These are phyloP conservation scores for Drosophila quadrilineata DNA, from an alignment of 1,140 invertebrate species.

Conservation along the genomic window DNA sequence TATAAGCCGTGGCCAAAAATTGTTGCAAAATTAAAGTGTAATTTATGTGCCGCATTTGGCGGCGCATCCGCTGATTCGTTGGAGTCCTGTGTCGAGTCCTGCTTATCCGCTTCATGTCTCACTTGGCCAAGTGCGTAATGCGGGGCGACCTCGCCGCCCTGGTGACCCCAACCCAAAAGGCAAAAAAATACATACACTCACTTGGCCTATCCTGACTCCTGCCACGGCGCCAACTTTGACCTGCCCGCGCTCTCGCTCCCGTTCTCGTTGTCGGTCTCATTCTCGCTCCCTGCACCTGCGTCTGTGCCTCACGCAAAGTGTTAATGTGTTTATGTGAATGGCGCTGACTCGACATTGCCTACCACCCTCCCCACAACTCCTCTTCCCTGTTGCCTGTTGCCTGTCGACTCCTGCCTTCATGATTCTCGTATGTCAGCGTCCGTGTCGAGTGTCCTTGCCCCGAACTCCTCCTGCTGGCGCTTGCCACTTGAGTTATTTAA, in stretches of 20 bases:
- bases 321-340: slow-evolving; percentile 74
- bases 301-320: slow-evolving; percentile 63
- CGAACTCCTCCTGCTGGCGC: slow-evolving; percentile 19
- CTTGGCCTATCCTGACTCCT: slow-evolving; percentile 60
- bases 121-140: slow-evolving; percentile 45
- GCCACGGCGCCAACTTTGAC: slow-evolving; percentile 70
- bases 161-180: slow-evolving; percentile 49
- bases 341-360: slow-evolving; percentile 32
- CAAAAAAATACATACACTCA: no score
- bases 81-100: no score
- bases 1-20: slow-evolving; percentile 78
- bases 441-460: slow-evolving; percentile 64
- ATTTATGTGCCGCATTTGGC: slow-evolving; percentile 62
- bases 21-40: slow-evolving; percentile 79
- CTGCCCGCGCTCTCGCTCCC: slow-evolving; percentile 28
- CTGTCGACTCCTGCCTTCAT: no score
- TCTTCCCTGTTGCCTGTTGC: not conserved
- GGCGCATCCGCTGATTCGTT: slow-evolving; percentile 36
- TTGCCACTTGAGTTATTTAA: slow-evolving; percentile 79
- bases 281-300: slow-evolving; percentile 50
- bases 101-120: slow-evolving; percentile 59
- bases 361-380: slow-evolving; percentile 1
- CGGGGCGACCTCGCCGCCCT: slow-evolving; percentile 35
- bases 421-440: slow-evolving; percentile 39
- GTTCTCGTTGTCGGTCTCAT: not conserved